These are phyloP conservation scores for Pterocles orientalis DNA, from an alignment of 2,113 vertebrate genomes.

Conservation along the genomic window DNA sequence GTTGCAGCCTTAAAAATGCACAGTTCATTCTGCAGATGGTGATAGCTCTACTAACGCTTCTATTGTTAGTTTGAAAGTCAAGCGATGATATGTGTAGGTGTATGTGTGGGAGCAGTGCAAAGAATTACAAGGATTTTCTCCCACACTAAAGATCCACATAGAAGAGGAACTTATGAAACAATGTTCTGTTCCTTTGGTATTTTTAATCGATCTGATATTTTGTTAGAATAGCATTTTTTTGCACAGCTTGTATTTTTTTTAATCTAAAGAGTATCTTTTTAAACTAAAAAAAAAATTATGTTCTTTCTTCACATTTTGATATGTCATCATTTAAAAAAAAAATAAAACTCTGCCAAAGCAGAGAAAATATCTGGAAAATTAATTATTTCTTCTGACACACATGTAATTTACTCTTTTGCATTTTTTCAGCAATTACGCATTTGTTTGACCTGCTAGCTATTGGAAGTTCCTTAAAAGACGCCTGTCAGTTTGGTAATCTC, in stretches of 20 bases:
- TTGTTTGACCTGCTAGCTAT: constrained; percentile 48
- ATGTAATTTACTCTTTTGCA: constrained; percentile 16
- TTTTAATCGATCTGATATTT: constrained; percentile 75
- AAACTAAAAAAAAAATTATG: neutral
- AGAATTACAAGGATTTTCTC: constrained; percentile 81
- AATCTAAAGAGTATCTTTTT: constrained; percentile 10
- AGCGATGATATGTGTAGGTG: constrained; percentile 79
- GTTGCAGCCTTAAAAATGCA: constrained; percentile 69
- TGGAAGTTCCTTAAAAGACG: constrained; percentile 13
- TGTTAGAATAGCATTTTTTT: constrained; percentile 65
- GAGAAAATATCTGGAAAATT: constrained; percentile 29
- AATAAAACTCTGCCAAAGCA: constrained; percentile 25
- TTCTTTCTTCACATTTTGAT: constrained; percentile 16
- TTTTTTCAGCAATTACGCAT: constrained; percentile 26
- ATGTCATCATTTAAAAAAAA: neutral
- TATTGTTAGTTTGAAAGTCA: constrained; percentile 82
- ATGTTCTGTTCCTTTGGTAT: constrained; percentile 69
- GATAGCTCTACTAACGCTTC: constrained; percentile 76
- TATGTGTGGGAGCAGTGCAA: constrained; percentile 78
- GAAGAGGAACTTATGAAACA: constrained; percentile 72
- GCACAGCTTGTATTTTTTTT: constrained; percentile 53
- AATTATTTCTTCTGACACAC: constrained; percentile 50
- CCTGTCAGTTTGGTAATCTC: constrained; percentile 13
- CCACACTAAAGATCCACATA: constrained; percentile 69
- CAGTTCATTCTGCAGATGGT: constrained; percentile 80